A percentile compares a stretch with the other conserved stretches of the same genome.
Evolutionary conservation across 2,113 vertebrate species (phyloP).

Genomic region (Saccopteryx bilineata): DNA sequence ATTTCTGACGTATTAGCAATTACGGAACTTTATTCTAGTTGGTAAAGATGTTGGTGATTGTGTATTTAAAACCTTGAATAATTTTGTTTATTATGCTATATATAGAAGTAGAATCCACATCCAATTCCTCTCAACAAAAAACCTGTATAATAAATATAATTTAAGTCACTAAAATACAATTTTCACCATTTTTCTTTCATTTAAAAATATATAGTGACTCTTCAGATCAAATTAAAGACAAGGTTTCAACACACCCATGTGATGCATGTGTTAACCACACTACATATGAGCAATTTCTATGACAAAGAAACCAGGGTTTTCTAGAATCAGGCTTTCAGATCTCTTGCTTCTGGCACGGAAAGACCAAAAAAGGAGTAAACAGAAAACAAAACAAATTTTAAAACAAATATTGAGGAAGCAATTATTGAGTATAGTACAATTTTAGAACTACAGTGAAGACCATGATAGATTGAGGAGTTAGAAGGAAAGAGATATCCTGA

Average conservation of each 20-base stretch:
- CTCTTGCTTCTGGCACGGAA: background rate
- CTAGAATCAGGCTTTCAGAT: background rate
- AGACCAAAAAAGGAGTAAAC: background rate
- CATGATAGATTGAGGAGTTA: background rate
- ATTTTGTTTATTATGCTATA: background rate
- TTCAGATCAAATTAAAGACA: background rate
- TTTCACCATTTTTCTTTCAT: background rate
- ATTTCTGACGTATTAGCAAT: background rate
- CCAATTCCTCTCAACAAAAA: slow-evolving; percentile 5
- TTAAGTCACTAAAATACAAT: background rate
- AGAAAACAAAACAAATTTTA: background rate
- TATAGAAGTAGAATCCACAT: background rate
- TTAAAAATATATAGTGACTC: background rate
- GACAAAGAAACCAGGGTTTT: background rate
- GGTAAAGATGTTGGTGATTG: background rate
- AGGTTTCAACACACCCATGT: background rate
- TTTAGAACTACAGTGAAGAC: background rate
- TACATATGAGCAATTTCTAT: background rate
- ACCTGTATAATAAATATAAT: background rate
- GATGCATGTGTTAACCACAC: background rate
- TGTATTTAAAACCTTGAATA: slow-evolving; percentile 38
- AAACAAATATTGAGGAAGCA: background rate
- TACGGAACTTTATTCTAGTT: background rate
- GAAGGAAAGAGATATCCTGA: background rate
- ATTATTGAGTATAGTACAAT: background rate